A percentile compares a stretch with the other conserved stretches of the same genome.
Evolutionary conservation across 2,113 vertebrate species (phyloP).

Genomic region (Cichladusa arquata): DNA sequence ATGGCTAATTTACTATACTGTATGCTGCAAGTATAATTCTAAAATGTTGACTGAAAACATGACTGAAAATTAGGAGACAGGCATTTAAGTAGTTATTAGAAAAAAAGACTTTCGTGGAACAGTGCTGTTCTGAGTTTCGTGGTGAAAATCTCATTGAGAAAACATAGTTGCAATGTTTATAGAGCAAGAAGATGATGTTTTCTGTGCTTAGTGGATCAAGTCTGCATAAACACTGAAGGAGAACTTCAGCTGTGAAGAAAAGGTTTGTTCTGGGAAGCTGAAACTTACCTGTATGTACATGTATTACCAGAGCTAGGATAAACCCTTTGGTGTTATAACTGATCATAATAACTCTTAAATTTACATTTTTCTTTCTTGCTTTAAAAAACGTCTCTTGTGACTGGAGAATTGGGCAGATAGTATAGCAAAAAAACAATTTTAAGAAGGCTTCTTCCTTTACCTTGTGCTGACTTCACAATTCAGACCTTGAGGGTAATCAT

Average conservation of each 20-base stretch:
- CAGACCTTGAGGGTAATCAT: background rate
- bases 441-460: background rate
- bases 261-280: background rate
- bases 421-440: background rate
- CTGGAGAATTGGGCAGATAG: background rate
- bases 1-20: background rate
- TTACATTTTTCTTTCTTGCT: background rate
- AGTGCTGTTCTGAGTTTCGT: background rate
- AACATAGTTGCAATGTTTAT: background rate
- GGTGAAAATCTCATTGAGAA: background rate
- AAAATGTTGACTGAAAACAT: background rate
- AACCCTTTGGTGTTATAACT: background rate
- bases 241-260: background rate
- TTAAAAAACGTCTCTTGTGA: background rate
- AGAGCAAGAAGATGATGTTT: background rate
- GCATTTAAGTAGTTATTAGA: background rate
- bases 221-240: background rate
- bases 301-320: background rate
- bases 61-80: background rate
- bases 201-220: background rate
- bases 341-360: background rate
- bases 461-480: background rate
- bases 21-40: background rate
- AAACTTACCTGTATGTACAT: background rate
- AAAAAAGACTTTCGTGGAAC: accelerated